Conservation (phyloP, 2,113 vertebrate species). For the Anser cygnoides region DNA sequence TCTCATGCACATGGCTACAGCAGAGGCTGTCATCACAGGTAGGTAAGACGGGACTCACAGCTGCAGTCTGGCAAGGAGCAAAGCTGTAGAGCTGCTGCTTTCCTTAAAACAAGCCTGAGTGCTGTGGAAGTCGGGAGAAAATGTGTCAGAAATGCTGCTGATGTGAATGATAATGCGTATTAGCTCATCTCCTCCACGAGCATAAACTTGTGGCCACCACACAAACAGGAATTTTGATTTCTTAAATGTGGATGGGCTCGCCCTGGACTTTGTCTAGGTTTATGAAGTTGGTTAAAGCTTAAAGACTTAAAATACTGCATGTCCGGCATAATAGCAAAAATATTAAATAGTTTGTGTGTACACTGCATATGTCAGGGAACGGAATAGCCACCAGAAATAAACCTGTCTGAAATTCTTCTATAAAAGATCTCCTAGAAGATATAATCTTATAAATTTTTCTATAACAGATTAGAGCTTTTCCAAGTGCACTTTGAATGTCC, state of each 20-base stretch:
- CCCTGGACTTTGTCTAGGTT: neutral
- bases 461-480: neutral
- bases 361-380: neutral
- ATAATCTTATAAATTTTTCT: neutral
- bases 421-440: neutral
- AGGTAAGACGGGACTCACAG: neutral
- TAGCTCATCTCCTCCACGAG: neutral
- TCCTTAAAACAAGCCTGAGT: neutral
- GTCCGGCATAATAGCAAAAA: neutral
- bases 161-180: neutral
- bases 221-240: neutral
- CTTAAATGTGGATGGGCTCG: neutral
- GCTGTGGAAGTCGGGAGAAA: neutral
- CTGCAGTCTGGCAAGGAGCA: neutral
- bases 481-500: neutral
- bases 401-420: neutral
- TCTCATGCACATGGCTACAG: constrained; percentile 93
- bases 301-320: neutral
- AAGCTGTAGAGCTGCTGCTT: neutral
- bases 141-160: neutral
- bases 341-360: neutral
- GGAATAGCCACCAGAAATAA: neutral
- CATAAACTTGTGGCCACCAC: neutral
- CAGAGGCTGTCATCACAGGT: constrained; percentile 93
- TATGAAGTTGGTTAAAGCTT: neutral